Percentiles rank a stretch among this genome's conserved stretches.
phyloP scores from a whole-genome alignment of 2,888 invertebrate species.

The Anticlea derivata region DNA sequence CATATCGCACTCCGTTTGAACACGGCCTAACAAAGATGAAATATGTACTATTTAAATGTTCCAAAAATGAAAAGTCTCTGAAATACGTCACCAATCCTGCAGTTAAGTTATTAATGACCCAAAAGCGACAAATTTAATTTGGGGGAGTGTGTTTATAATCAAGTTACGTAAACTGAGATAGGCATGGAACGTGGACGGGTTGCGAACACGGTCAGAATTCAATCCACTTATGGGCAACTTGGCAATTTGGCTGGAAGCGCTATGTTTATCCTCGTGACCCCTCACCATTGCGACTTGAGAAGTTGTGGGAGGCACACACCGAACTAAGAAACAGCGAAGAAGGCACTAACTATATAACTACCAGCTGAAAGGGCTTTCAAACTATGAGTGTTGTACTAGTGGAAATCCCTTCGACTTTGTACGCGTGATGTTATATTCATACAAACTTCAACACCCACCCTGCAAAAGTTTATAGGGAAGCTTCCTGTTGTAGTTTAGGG shows the following conservation, averaged over 20 bases:
- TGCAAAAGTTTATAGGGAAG: too few relatives aligned
- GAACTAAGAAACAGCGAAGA: constrained; percentile 29
- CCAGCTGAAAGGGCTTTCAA: too few relatives aligned
- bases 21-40: too few relatives aligned
- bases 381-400: too few relatives aligned
- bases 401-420: too few relatives aligned
- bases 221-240: constrained; percentile 72
- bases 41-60: background rate
- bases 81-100: constrained; percentile 6
- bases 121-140: constrained; percentile 33
- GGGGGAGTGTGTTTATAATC: constrained; percentile 34
- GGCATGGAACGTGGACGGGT: constrained; percentile 41
- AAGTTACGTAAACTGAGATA: constrained; percentile 35
- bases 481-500: too few relatives aligned
- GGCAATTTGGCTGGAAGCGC: constrained; percentile 62
- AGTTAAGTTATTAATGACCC: constrained; percentile 17
- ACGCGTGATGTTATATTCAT: too few relatives aligned
- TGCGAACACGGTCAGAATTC: constrained; percentile 54
- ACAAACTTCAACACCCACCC: too few relatives aligned
- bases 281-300: constrained; percentile 59
- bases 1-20: too few relatives aligned
- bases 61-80: background rate
- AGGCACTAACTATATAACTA: constrained; percentile 4
- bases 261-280: constrained; percentile 68
- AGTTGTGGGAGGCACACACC: constrained; percentile 48